Conservation (phyloP, 1,140 invertebrate species). For the Argopecten irradians region DNA sequence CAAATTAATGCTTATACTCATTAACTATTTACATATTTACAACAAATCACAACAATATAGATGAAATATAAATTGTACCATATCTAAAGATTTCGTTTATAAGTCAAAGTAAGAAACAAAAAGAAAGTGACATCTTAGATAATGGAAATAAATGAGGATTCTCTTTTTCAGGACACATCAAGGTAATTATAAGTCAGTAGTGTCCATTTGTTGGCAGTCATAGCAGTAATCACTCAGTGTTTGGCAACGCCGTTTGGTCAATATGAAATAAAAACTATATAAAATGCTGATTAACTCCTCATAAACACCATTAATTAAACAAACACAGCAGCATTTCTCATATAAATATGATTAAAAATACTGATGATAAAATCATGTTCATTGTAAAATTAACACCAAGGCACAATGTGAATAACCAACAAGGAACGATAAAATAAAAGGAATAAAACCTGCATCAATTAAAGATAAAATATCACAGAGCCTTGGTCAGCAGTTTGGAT, state of each 20-base stretch:
- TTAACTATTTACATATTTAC: conserved; percentile 5
- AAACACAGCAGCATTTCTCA: neutral
- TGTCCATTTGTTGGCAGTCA: neutral
- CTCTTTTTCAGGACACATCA: no score
- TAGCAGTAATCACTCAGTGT: neutral
- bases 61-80: no score
- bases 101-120: no score
- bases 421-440: neutral
- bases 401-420: neutral
- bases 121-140: no score
- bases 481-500: neutral
- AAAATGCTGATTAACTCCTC: no score
- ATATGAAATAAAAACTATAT: neutral
- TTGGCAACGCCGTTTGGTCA: no score
- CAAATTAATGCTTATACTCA: neutral
- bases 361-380: neutral
- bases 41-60: neutral
- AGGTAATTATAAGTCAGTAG: no score
- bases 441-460: neutral
- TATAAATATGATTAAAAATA: neutral
- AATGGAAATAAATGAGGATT: no score
- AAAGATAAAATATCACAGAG: neutral
- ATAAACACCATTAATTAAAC: neutral
- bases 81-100: no score
- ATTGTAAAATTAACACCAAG: neutral